phyloP scores from a whole-genome alignment of 2,888 invertebrate species.

The Periphyllus acericola region DNA sequence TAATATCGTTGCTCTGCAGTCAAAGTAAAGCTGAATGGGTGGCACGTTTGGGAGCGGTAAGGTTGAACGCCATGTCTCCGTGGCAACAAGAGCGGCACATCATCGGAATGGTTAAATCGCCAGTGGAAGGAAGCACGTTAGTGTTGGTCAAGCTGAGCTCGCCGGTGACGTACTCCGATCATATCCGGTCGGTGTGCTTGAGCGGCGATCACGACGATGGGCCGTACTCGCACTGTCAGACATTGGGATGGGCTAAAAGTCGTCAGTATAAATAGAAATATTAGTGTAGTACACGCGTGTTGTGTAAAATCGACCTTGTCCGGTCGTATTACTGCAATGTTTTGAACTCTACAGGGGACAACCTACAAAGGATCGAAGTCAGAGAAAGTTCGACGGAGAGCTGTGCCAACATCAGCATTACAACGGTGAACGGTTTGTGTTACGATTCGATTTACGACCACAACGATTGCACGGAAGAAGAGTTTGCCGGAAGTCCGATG shows the following conservation, averaged over 20 bases:
- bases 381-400: slow-evolving; percentile 80
- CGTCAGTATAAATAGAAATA: slow-evolving; percentile 68
- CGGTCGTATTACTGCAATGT: background rate
- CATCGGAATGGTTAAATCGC: slow-evolving; percentile 87
- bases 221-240: slow-evolving; percentile 76
- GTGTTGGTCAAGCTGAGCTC: slow-evolving; percentile 83
- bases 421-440: slow-evolving; percentile 84
- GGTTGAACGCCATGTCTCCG: slow-evolving; percentile 82
- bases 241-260: slow-evolving; percentile 86
- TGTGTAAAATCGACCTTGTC: background rate
- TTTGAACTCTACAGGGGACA: slow-evolving; percentile 70
- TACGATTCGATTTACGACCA: slow-evolving; percentile 82
- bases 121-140: slow-evolving; percentile 87
- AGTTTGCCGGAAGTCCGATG: slow-evolving; percentile 88
- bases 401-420: slow-evolving; percentile 87
- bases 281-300: background rate
- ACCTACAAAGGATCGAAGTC: slow-evolving; percentile 83
- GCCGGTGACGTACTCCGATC: slow-evolving; percentile 80
- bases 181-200: slow-evolving; percentile 84
- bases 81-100: slow-evolving; percentile 88
- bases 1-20: slow-evolving; percentile 67
- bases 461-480: slow-evolving; percentile 90
- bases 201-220: slow-evolving; percentile 72
- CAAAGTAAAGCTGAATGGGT: slow-evolving; percentile 90
- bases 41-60: slow-evolving; percentile 80